Percentiles rank a stretch among this genome's conserved stretches.
Conservation (phyloP, 2,888 invertebrate species). For the Acanthosepion pharaonis region DNA sequence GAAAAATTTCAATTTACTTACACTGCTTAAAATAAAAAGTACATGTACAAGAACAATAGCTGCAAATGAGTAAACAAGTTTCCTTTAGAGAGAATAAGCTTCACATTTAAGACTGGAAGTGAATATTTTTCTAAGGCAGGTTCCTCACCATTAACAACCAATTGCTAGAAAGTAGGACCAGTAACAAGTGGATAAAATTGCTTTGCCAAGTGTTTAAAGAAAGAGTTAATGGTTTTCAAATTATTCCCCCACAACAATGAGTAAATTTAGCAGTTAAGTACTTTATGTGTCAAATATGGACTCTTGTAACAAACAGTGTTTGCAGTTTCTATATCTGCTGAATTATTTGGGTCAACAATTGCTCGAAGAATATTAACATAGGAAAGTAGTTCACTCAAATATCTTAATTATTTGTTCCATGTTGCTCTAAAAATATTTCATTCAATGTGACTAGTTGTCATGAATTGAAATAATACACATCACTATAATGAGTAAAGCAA, state of each 20-base stretch:
- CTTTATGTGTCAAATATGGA: background rate
- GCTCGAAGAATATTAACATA: background rate
- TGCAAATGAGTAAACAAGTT: background rate
- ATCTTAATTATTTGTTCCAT: background rate
- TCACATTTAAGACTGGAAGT: background rate
- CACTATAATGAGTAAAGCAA: too few species aligned
- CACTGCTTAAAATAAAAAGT: too few species aligned
- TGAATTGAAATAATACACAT: too few species aligned
- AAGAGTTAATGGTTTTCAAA: background rate
- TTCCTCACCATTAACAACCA: too few species aligned
- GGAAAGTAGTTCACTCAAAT: background rate
- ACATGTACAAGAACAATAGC: too few species aligned
- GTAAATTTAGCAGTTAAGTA: background rate
- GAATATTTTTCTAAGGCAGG: too few species aligned
- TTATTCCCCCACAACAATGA: background rate
- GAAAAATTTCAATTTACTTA: too few species aligned
- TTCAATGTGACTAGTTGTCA: background rate
- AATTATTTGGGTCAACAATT: slow-evolving; percentile 22
- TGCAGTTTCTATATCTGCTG: background rate
- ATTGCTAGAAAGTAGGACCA: too few species aligned
- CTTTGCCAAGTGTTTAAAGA: background rate
- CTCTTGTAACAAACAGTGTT: background rate
- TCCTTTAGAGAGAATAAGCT: background rate
- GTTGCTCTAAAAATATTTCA: background rate
- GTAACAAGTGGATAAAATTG: background rate